Evolutionary conservation across 2,113 vertebrate genomes (phyloP).

Genomic region (Microtus richardsoni): DNA sequence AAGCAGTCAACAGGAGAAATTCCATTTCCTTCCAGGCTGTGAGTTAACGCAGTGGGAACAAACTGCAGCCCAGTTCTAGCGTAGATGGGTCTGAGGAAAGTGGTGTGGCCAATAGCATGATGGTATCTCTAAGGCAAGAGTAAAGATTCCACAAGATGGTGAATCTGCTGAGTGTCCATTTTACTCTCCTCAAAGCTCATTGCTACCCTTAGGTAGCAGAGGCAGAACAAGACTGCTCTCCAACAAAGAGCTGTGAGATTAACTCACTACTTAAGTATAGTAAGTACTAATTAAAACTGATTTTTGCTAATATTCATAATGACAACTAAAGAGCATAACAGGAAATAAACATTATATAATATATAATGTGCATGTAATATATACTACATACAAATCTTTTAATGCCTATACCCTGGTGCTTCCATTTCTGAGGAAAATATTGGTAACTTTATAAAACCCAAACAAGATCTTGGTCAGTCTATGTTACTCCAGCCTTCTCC

Average conservation of each 20-base stretch:
- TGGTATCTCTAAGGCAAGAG: neutral
- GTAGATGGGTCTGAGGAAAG: neutral
- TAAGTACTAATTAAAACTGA: slow-evolving; percentile 37
- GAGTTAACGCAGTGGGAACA: neutral
- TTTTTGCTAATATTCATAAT: slow-evolving; percentile 25
- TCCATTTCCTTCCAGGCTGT: neutral
- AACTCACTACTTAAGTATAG: neutral
- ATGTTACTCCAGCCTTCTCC: neutral
- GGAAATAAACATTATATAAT: neutral
- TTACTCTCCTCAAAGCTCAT: neutral
- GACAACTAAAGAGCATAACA: neutral
- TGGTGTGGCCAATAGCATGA: neutral
- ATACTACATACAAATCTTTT: neutral
- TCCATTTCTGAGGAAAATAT: neutral
- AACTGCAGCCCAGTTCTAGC: neutral
- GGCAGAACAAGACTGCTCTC: neutral
- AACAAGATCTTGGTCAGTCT: neutral
- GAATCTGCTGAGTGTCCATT: neutral
- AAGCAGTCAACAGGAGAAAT: neutral
- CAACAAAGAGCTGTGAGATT: neutral
- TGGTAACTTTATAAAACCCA: neutral
- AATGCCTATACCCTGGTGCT: neutral
- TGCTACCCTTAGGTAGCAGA: neutral
- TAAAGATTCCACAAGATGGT: neutral
- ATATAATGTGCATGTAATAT: neutral